A percentile compares a stretch with the other conserved stretches of the same genome.
These are phyloP conservation scores for Echinometra lucunter DNA, from an alignment of 53 echinoderm and acorn worm genomes.

Conservation along the genomic window DNA sequence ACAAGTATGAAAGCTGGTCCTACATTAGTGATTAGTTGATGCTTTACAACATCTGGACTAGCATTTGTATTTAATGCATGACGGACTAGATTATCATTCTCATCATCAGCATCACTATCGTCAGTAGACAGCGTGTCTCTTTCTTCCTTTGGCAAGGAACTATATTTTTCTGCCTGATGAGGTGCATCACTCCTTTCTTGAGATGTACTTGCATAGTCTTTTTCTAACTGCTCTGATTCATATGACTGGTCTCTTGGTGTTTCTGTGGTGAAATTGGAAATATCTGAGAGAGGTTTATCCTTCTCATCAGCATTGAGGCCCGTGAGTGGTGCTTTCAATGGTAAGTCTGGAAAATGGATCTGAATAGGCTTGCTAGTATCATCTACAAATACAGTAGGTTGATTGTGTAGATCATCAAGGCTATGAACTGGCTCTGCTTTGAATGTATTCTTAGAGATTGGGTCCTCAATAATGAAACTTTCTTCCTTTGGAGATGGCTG, in stretches of 20 bases:
- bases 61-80: background rate
- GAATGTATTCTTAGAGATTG: constrained; percentile 20
- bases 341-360: constrained; percentile 66
- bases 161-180: background rate
- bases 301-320: background rate
- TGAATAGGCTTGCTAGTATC: constrained; percentile 54
- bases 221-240: background rate
- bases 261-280: background rate
- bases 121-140: background rate
- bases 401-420: constrained; percentile 62
- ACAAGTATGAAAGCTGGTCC: constrained; percentile 82
- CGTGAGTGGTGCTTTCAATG: background rate
- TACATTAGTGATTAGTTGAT: constrained; percentile 79
- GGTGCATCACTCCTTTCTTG: background rate
- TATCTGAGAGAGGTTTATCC: background rate
- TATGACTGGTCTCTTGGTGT: background rate
- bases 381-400: constrained; percentile 69
- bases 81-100: background rate
- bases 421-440: constrained; percentile 58
- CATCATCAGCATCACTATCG: constrained; percentile 22
- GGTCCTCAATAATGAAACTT: constrained; percentile 25
- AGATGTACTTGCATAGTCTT: background rate
- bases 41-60: background rate
- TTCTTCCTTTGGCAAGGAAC: too few species aligned
- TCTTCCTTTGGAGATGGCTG: constrained; percentile 25